phyloP scores from a whole-genome alignment of 2,797 vertebrate species.

The Hemibagrus guttatus region DNA sequence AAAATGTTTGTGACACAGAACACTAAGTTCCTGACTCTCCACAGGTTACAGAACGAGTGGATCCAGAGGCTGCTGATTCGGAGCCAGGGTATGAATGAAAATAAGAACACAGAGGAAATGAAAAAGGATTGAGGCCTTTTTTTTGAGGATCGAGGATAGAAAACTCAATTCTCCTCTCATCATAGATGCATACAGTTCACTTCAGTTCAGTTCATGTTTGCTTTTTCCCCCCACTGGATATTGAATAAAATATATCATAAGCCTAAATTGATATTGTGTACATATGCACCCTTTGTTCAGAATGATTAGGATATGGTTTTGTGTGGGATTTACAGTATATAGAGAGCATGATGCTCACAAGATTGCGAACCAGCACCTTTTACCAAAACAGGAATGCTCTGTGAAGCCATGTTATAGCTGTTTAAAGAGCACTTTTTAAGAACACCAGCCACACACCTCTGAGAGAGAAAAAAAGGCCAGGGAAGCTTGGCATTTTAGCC shows the following conservation, averaged over 20 bases:
- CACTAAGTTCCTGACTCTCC: not conserved
- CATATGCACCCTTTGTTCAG: not conserved
- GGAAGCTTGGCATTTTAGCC: too few species aligned
- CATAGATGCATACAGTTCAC: not conserved
- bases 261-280: not conserved
- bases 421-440: too few species aligned
- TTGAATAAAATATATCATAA: not conserved
- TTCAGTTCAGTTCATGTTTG: not conserved
- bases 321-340: not conserved
- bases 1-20: not conserved
- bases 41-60: slow-evolving; percentile 18
- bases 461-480: too few species aligned
- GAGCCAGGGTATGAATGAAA: not conserved
- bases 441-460: too few species aligned
- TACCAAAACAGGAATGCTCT: too few species aligned
- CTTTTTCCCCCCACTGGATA: not conserved
- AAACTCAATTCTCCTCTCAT: not conserved
- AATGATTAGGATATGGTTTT: not conserved
- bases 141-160: not conserved
- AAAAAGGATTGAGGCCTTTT: not conserved
- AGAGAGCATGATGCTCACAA: not conserved
- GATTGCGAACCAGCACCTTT: not conserved
- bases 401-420: too few species aligned
- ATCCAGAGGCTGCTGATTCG: not conserved
- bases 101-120: not conserved